These are phyloP conservation scores for Pantherophis guttatus DNA, from an alignment of 2,113 vertebrate species.

Conservation along the genomic window DNA sequence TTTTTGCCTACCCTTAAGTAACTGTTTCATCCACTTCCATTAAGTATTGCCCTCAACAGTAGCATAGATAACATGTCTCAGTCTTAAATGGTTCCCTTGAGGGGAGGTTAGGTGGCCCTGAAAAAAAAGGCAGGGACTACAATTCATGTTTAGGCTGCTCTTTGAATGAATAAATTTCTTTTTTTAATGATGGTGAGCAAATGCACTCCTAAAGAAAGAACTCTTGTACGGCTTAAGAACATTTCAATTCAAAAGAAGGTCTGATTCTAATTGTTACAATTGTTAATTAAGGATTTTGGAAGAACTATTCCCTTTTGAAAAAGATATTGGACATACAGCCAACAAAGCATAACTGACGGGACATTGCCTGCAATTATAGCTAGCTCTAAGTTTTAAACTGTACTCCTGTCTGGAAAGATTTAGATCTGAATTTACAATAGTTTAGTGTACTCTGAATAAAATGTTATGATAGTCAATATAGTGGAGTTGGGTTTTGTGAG, in stretches of 20 bases:
- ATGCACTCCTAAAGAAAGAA: neutral
- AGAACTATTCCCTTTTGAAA: neutral
- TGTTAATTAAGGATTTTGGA: neutral
- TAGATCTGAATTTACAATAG: neutral
- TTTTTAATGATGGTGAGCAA: neutral
- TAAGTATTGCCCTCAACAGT: neutral
- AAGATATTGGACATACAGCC: neutral
- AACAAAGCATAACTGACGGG: accelerated
- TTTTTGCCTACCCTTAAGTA: neutral
- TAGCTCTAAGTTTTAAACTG: neutral
- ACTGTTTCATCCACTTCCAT: neutral
- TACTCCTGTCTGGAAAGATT: neutral
- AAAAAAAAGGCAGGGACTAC: neutral
- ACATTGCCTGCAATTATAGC: neutral
- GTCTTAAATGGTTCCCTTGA: neutral
- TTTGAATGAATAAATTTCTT: accelerated
- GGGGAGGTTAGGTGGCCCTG: neutral
- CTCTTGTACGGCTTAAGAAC: neutral
- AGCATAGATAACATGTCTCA: neutral
- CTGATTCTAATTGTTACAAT: neutral
- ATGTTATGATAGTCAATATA: neutral
- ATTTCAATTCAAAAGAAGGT: neutral
- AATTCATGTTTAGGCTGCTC: accelerated
- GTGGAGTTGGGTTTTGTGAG: neutral
- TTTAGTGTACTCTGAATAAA: neutral